Evolutionary conservation across 2,888 invertebrate genomes (phyloP), one percentile per base, ranked within the genome.

Genomic region (Ceriagrion tenellum): DNA sequence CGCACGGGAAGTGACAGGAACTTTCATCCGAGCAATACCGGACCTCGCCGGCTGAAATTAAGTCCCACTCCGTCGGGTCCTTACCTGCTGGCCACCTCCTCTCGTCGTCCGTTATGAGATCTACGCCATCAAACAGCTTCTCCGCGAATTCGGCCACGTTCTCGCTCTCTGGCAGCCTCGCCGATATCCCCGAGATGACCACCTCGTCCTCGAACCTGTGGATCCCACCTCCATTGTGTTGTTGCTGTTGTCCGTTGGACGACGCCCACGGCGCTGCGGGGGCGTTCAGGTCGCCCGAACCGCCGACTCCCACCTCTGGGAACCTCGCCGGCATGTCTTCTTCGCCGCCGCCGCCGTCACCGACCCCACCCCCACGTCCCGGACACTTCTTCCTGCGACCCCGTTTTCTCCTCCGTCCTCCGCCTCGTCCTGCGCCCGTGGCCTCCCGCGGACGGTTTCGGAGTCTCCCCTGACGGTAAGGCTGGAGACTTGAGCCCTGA

Each of bases 71-170:
- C 47, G 4, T 47, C 12, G 56, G 56, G 56, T 23, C 26, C 69
- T 69, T 96, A 98, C 98, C 98, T 96, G 98, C 97, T 12, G 98
- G 98, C 99, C 99, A 99, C 96, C 99, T 97, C 96, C 99, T 97
- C 96, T 98, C 98, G 97, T 99, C 99, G 96, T 98, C 99, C 59
- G 99, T 99, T 95, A 99, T 98, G 97, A 99, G 98, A 97, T 99
- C 99, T 90, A 99, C 98, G 95, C 99, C 99, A 95, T 98, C 98
- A 97, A 99, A 98, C 95, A 99, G 98, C 97, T 99, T 98, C 96
- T 98, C 98, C 96, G 98, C 98, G 97, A 99, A 99, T 97, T 99
- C 99, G 96, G 99, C 99, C 96, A 99, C 98, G 97, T 97, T 98
- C 96, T 98, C 98, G 96, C 99, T 99, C 97, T 99, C 99, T 23